Evolutionary conservation across 2,797 vertebrate genomes (phyloP).

Genomic region (Synaphobranchus kaupii): DNA sequence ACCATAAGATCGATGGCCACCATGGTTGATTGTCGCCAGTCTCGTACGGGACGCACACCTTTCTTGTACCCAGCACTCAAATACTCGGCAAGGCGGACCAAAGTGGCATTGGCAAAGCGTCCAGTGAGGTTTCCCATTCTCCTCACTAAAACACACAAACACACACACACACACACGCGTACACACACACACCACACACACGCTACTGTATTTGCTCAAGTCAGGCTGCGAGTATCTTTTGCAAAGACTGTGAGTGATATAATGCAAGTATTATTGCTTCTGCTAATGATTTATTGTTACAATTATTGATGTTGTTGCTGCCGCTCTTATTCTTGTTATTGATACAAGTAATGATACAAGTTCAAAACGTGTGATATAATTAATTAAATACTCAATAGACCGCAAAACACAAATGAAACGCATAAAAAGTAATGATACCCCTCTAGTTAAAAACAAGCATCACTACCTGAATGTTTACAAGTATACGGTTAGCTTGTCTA

Average conservation of each 20-base stretch:
- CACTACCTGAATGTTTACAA: not conserved
- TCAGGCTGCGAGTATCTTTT: not conserved
- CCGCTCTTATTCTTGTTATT: not conserved
- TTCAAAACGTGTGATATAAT: not conserved
- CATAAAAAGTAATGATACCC: not conserved
- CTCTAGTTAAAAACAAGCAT: not conserved
- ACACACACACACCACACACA: not conserved
- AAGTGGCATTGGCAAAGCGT: constrained; percentile 68
- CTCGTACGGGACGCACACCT: constrained; percentile 83
- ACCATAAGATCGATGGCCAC: constrained; percentile 92
- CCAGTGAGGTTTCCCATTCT: constrained; percentile 47
- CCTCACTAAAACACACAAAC: constrained; percentile 59
- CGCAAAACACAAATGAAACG: not conserved
- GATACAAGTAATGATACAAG: not conserved
- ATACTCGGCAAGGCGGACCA: constrained; percentile 78
- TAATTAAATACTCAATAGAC: not conserved
- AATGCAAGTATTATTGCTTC: not conserved
- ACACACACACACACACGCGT: not conserved
- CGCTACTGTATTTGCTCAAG: not conserved
- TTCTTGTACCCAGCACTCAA: constrained; percentile 85
- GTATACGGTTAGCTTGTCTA: not conserved
- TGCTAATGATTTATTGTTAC: not conserved
- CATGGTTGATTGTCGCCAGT: constrained; percentile 87
- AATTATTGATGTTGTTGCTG: not conserved
- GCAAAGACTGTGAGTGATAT: not conserved